A percentile compares a stretch with the other conserved stretches of the same genome.
Conservation (phyloP, 2,888 invertebrate species). For the Latrodectus hesperus region DNA sequence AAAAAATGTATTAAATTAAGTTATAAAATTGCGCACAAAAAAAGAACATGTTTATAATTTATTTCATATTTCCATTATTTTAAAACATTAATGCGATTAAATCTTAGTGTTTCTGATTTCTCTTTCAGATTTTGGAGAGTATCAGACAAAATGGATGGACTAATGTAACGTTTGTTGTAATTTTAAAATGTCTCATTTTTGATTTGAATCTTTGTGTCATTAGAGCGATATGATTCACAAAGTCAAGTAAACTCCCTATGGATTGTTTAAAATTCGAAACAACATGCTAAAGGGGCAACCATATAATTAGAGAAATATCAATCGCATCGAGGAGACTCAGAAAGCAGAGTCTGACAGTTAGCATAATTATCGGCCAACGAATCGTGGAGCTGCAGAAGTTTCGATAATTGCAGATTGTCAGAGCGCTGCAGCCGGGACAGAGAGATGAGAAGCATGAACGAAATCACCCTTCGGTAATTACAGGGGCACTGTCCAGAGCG, state of each 20-base stretch:
- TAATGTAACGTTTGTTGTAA: background rate
- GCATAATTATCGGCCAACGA: slow-evolving; percentile 56
- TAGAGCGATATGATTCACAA: slow-evolving; percentile 20
- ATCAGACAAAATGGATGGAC: no score
- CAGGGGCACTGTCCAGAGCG: slow-evolving; percentile 59
- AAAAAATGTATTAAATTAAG: no score
- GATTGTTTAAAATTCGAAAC: slow-evolving; percentile 63
- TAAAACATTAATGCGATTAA: no score
- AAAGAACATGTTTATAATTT: no score
- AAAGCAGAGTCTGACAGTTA: slow-evolving; percentile 57
- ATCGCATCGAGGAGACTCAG: slow-evolving; percentile 49
- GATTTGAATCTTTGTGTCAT: slow-evolving; percentile 49
- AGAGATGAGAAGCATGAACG: slow-evolving; percentile 36
- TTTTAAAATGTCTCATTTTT: slow-evolving; percentile 43
- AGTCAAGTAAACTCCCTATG: slow-evolving; percentile 47
- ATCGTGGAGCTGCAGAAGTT: slow-evolving; percentile 36
- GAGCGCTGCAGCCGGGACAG: slow-evolving; percentile 30
- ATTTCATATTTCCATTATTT: no score
- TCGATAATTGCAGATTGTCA: slow-evolving; percentile 67
- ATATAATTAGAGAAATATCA: slow-evolving; percentile 68
- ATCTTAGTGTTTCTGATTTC: no score
- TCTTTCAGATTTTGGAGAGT: no score
- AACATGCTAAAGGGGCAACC: slow-evolving; percentile 34
- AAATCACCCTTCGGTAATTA: slow-evolving; percentile 61
- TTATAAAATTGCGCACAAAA: no score